Base-by-base conservation (phyloP, 2,888 invertebrate genomes). In the Galerucella nymphaeae region DNA sequence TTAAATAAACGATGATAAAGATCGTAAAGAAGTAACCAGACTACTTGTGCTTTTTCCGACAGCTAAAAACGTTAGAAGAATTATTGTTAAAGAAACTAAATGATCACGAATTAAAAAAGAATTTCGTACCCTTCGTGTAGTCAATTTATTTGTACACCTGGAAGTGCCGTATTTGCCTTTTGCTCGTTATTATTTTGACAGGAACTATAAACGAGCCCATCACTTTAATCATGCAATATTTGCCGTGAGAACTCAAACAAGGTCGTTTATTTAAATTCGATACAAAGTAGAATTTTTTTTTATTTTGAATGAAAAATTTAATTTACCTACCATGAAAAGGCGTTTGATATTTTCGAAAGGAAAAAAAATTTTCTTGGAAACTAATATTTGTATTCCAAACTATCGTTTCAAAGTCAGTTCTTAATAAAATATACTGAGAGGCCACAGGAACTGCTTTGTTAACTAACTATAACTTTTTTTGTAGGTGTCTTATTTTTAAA, bases 1-100 rank as follows among this genome's bases (percentile, higher is more conserved):
- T 82, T 83, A 74, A 90, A 93, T 62, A 90, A 89, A 1, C 93
- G 88, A 61, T 91, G 88, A 64, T 93, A 92, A 77, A 93, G 86
- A 81, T 93, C 93, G 87, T 91, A 93, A 20, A 93, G 84, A 71
- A 93, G 88, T 20, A 93, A 84, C 92, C 92, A 93, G n/a, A 91
- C 88, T 42, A 82, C 81, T 0, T 84, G 76, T 10, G 76, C 71
- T 14, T 77, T 73, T 10, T 78, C 53, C 62, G 77, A 73, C 59
- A 85, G 75, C 85, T 85, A 69, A 65, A 82, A 81, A 53, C 14
- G 41, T 55, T 38, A 18, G 5, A 30, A 30, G 23, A 30, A 30
- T n/a, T n/a, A 30, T 4, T 30, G 23, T 30, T 5, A 3, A 30
- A 30, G 4, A 30, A 30, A 30, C 23, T 3, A 23, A 23, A 23